Conservation (phyloP, 2,888 invertebrate genomes). For the Lasioglossum malachurum region DNA sequence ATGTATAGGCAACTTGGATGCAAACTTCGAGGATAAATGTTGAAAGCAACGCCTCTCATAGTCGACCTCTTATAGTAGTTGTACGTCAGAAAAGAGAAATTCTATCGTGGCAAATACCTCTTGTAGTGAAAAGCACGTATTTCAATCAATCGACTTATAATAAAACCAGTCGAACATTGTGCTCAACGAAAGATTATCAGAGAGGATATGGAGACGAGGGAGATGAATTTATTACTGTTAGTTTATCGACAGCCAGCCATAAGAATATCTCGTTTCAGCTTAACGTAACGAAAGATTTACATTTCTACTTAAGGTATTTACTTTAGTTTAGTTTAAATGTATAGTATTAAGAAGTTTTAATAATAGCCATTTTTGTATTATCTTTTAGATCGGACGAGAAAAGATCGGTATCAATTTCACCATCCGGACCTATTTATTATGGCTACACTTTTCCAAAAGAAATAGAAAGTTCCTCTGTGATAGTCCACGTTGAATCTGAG, state of each 20-base stretch:
- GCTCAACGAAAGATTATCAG: constrained; percentile 87
- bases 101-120: constrained; percentile 92
- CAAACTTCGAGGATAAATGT: constrained; percentile 79
- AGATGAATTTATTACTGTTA: constrained; percentile 87
- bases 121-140: constrained; percentile 86
- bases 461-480: constrained; percentile 85
- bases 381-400: constrained; percentile 69
- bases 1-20: constrained; percentile 47
- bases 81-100: constrained; percentile 91
- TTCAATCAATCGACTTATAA: constrained; percentile 71
- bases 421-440: constrained; percentile 88
- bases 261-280: constrained; percentile 87
- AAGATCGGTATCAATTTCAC: constrained; percentile 82
- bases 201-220: constrained; percentile 40
- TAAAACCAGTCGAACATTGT: constrained; percentile 86
- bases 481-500: constrained; percentile 88
- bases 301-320: constrained; percentile 86
- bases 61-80: constrained; percentile 90
- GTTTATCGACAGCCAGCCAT: constrained; percentile 89
- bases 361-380: not conserved
- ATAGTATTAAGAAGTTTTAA: not conserved
- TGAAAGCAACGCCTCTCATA: constrained; percentile 85
- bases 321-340: not conserved
- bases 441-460: constrained; percentile 87
- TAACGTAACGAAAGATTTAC: constrained; percentile 86